phyloP scores from a whole-genome alignment of 1,140 invertebrate species.

The Ips typographus region DNA sequence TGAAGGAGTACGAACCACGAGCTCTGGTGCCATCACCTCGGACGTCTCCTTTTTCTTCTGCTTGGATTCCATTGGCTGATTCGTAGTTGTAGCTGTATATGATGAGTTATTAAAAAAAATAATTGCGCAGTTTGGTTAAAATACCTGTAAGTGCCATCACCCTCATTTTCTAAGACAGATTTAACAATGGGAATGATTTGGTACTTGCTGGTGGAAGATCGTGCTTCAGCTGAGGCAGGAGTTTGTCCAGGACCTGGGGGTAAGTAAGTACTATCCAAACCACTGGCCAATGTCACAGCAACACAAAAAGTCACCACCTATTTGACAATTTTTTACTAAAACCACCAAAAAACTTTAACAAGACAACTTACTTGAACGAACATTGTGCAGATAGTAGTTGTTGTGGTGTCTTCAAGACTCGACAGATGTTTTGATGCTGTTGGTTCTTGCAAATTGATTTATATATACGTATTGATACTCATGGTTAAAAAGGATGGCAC shows the following conservation, averaged over 20 bases:
- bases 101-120: background rate
- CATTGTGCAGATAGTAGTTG: background rate
- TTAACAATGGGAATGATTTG: constrained; percentile 54
- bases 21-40: constrained; percentile 46
- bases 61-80: constrained; percentile 60
- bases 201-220: background rate
- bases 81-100: constrained; percentile 57
- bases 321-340: background rate
- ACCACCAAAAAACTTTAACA: background rate
- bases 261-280: background rate
- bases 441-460: background rate
- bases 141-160: constrained; percentile 35
- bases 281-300: background rate
- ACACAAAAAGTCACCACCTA: background rate
- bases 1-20: constrained; percentile 49
- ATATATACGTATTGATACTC: background rate
- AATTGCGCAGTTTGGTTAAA: background rate
- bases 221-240: background rate
- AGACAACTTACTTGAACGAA: background rate
- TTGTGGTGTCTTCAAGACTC: background rate
- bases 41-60: constrained; percentile 57
- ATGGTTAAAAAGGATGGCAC: background rate
- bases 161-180: constrained; percentile 53
- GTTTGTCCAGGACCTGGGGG: background rate
- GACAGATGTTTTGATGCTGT: background rate